Base-by-base conservation (phyloP, 2,888 invertebrate genomes). In the Phlogophora meticulosa region DNA sequence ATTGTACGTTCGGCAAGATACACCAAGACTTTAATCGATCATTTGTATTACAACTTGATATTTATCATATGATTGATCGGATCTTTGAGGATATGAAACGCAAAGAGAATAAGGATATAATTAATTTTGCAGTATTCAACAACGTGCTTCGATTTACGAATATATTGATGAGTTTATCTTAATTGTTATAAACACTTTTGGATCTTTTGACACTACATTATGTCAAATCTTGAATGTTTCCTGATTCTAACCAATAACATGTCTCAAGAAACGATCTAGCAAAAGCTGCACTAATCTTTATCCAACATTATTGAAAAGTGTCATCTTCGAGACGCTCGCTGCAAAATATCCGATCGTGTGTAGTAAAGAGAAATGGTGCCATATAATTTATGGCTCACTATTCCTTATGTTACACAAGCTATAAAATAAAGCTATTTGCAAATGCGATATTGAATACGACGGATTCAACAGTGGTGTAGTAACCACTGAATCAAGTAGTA, bases 11-110 rank as follows among this genome's bases (percentile, higher is more conserved):
- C 92, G 52, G 88, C 89, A 17, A 89, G 85, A 81, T 86, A 92
- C 64, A 91, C 91, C 11, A 88, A 82, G 72, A 82, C 79, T 43
- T 86, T 93, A 77, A 92, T 93, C 79, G 90, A 93, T 85, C 90
- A 90, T 80, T 84, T 93, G 65, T 92, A 91, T 74, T 87, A 89
- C 71, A 91, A 89, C 83, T 85, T 93, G 62, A 89, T 92, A 83
- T 89, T 90, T 81, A 86, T 90, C 51, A 85, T 88, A 78, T 88
- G 84, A 88, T 79, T 57, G 72, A 83, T 75, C 42, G 53, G 4
- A 2, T 24, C 2, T 59, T 17, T 13, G 20, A 36, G 51, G 34
- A 7, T 20, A 43, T 11, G 40, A 28, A 48, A n/a, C 38, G 42
- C 59, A 40, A 32, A 48, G n/a, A 45, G 5, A 38, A 58, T 38